Evolutionary conservation across 2,888 invertebrate species (phyloP).

Genomic region (Apamea epomidion): DNA sequence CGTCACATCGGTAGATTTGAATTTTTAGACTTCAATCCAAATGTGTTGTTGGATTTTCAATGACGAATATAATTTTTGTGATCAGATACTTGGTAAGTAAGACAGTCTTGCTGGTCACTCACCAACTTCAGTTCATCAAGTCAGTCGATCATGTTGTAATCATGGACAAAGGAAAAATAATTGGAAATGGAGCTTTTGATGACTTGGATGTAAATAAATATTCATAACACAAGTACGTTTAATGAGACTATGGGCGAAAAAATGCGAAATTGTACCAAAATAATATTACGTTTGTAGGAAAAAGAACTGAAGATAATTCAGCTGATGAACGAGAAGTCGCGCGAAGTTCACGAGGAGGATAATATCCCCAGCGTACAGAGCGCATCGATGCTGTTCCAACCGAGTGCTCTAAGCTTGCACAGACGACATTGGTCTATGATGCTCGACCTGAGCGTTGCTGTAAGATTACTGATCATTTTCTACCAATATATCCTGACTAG

Average conservation of each 20-base stretch:
- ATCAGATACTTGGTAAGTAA: constrained; percentile 91
- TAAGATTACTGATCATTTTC: constrained; percentile 62
- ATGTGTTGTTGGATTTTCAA: neutral
- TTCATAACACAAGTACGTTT: neutral
- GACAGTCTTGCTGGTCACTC: constrained; percentile 94
- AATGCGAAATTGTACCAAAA: neutral
- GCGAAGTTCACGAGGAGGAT: constrained; percentile 81
- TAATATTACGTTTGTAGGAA: constrained; percentile 70
- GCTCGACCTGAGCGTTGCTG: constrained; percentile 77
- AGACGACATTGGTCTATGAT: constrained; percentile 78
- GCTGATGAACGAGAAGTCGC: constrained; percentile 81
- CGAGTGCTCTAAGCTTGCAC: constrained; percentile 79
- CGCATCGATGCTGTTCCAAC: constrained; percentile 66
- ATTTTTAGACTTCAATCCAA: neutral
- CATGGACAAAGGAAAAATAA: constrained; percentile 83
- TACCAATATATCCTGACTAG: neutral
- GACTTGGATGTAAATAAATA: constrained; percentile 82
- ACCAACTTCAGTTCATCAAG: constrained; percentile 95
- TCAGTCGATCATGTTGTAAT: constrained; percentile 91
- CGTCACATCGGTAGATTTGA: neutral
- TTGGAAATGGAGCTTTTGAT: constrained; percentile 82
- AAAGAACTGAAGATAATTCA: constrained; percentile 81
- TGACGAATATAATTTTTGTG: constrained; percentile 5
- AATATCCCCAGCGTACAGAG: constrained; percentile 66
- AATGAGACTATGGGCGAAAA: neutral